Evolutionary conservation across 2,888 invertebrate species (phyloP).

Genomic region (Scaptomyza caliginosa): DNA sequence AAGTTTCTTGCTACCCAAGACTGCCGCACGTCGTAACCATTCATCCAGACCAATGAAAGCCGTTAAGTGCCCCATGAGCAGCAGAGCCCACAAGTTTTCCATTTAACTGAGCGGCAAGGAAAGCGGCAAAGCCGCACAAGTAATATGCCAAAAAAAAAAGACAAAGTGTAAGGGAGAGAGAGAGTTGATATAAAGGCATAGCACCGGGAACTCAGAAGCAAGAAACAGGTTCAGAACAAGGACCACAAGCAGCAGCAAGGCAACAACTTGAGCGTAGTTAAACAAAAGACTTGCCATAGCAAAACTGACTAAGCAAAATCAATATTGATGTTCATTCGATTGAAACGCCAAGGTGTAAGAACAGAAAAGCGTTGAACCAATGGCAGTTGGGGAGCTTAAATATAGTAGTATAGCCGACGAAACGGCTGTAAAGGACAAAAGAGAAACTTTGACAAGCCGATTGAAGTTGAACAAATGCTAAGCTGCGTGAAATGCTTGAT

Average conservation of each 20-base stretch:
- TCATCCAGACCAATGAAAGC: slow-evolving; percentile 61
- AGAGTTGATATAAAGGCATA: slow-evolving; percentile 49
- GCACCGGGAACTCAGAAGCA: background rate
- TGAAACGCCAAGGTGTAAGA: slow-evolving; percentile 48
- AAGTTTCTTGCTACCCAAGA: slow-evolving; percentile 40
- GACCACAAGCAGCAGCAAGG: background rate
- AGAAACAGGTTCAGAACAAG: background rate
- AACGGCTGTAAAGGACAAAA: slow-evolving; percentile 6
- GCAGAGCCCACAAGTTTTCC: slow-evolving; percentile 54
- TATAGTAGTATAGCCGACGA: slow-evolving; percentile 28
- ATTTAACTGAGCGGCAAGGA: slow-evolving; percentile 41
- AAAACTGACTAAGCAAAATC: slow-evolving; percentile 63
- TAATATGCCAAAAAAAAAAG: slow-evolving; percentile 41
- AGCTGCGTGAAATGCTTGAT: slow-evolving; percentile 26
- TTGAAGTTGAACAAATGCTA: slow-evolving; percentile 32
- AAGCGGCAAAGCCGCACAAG: slow-evolving; percentile 55
- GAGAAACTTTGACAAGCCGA: slow-evolving; percentile 47
- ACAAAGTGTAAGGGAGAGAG: background rate
- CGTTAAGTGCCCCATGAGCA: slow-evolving; percentile 63
- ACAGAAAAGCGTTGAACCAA: slow-evolving; percentile 1
- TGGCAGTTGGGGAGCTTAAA: background rate
- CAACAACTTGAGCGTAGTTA: slow-evolving; percentile 55
- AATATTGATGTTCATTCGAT: slow-evolving; percentile 69
- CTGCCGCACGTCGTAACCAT: slow-evolving; percentile 36
- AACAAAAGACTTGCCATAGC: slow-evolving; percentile 50